Percentiles rank a stretch among this genome's conserved stretches.
Evolutionary conservation across 2,888 invertebrate species (phyloP).

Genomic region (Drosophila fulvimacula): DNA sequence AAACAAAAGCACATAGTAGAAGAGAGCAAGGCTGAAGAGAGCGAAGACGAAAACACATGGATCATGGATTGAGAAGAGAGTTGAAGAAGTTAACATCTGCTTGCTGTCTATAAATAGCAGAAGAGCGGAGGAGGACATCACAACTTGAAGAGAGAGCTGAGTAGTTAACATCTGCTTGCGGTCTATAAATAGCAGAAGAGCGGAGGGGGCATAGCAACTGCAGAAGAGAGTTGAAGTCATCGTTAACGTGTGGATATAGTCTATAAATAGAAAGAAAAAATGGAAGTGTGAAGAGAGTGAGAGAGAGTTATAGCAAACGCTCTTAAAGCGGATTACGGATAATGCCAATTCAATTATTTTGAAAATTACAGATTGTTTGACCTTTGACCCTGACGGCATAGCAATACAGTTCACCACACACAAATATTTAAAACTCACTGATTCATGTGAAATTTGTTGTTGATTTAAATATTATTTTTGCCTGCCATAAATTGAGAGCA

Average conservation of each 20-base stretch:
- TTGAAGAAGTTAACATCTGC: background rate
- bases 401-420: background rate
- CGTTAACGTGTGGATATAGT: background rate
- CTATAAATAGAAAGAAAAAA: background rate
- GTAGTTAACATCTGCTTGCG: too few species aligned
- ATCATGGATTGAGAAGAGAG: background rate
- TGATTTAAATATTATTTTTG: constrained; percentile 18
- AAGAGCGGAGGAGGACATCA: background rate
- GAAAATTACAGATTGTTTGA: constrained; percentile 10
- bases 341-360: background rate
- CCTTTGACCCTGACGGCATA: constrained; percentile 20
- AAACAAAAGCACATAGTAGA: background rate
- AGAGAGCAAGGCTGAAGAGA: background rate
- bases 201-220: too few species aligned
- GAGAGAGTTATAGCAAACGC: background rate
- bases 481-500: constrained; percentile 34
- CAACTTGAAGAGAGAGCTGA: background rate
- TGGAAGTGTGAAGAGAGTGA: too few species aligned
- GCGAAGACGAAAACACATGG: too few species aligned
- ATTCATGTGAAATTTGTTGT: constrained; percentile 17
- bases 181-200: background rate
- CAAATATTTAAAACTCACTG: background rate
- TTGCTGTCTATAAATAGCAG: background rate
- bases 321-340: background rate
- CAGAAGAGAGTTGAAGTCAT: too few species aligned